Percentiles rank a stretch among this genome's conserved stretches.
Evolutionary conservation across 2,888 invertebrate species (phyloP).

Genomic region (Lamproptera curius): DNA sequence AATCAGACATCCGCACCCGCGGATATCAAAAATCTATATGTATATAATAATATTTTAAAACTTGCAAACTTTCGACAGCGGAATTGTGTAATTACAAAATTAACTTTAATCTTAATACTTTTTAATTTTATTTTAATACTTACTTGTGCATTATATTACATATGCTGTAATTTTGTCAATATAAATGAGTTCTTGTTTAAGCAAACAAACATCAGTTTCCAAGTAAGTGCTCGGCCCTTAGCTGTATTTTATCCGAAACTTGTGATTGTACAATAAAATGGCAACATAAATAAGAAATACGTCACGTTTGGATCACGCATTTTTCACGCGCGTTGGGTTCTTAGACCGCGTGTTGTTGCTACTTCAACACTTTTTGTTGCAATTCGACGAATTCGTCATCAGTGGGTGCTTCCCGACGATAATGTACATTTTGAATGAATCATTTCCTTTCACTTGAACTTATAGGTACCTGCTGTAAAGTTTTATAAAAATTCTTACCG

Average conservation of each 20-base stretch:
- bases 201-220: too few relatives aligned
- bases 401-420: conserved; percentile 7
- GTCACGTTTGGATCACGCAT: conserved; percentile 49
- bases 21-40: too few relatives aligned
- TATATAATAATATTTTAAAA: too few relatives aligned
- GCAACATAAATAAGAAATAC: conserved; percentile 32
- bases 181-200: background rate
- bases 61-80: background rate
- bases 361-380: conserved; percentile 13
- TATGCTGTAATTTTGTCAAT: background rate
- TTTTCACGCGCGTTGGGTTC: conserved; percentile 40
- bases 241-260: background rate
- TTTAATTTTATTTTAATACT: background rate
- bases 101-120: background rate
- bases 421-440: conserved; percentile 3
- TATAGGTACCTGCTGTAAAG: too few relatives aligned
- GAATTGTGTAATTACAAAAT: background rate
- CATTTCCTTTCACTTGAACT: background rate
- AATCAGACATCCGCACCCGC: too few relatives aligned
- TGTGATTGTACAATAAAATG: background rate
- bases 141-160: background rate
- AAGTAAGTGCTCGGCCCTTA: background rate
- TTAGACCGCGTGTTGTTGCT: conserved; percentile 28
- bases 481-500: too few relatives aligned
- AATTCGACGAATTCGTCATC: conserved; percentile 13